A percentile compares a stretch with the other conserved stretches of the same genome.
Evolutionary conservation across 2,888 invertebrate species (phyloP).

Genomic region (Clitarchus hookeri): DNA sequence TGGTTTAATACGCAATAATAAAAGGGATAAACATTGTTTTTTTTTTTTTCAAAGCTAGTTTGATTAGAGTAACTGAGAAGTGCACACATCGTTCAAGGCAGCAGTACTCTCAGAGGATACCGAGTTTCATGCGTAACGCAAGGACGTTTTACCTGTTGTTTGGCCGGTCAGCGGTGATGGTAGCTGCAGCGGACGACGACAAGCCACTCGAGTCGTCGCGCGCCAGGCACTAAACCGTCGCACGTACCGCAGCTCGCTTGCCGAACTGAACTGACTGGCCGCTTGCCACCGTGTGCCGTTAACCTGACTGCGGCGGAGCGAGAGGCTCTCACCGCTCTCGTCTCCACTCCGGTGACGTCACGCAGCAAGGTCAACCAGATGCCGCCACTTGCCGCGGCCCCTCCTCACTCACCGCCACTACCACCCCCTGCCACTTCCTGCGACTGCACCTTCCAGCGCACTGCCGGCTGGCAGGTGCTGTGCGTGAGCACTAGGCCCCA

Average conservation of each 20-base stretch:
- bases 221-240: not conserved
- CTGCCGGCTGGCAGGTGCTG: not conserved
- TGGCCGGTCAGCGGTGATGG: not conserved
- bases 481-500: not conserved
- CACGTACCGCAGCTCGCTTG: not conserved
- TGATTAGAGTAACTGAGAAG: too few species aligned
- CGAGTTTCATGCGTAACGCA: too few species aligned
- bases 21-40: too few species aligned
- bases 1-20: too few species aligned
- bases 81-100: too few species aligned
- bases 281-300: conserved; percentile 6
- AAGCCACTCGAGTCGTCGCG: not conserved
- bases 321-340: not conserved
- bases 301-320: not conserved
- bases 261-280: not conserved
- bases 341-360: not conserved
- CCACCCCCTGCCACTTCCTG: not conserved
- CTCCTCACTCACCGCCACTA: not conserved
- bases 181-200: not conserved
- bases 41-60: too few species aligned
- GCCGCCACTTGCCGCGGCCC: not conserved
- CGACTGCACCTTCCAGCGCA: not conserved
- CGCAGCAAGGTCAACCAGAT: conserved; percentile 24
- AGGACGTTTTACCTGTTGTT: not conserved
- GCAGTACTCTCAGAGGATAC: too few species aligned